Conservation (phyloP, 2,797 vertebrate genomes). For the Apogon talboti region DNA sequence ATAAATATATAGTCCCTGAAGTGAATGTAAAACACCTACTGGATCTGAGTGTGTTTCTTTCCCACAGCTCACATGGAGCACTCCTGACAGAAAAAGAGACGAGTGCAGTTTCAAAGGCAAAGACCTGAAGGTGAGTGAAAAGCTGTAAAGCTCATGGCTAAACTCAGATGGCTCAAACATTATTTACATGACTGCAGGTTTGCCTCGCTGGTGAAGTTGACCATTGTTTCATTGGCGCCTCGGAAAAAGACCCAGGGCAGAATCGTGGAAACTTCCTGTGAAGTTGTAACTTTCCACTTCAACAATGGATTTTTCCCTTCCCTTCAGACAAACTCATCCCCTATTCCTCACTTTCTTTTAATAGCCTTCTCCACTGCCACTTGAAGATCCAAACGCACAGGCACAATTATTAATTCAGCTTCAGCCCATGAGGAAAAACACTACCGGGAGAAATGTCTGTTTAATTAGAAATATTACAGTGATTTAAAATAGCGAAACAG, state of each 20-base stretch:
- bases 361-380: constrained; percentile 3
- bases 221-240: constrained; percentile 24
- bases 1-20: constrained; percentile 30
- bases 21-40: constrained; percentile 23
- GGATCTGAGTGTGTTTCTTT: constrained; percentile 44
- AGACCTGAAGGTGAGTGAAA: constrained; percentile 88
- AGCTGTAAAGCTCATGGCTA: constrained; percentile 30
- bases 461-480: constrained; percentile 10
- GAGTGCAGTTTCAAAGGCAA: constrained; percentile 98
- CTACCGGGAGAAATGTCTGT: not conserved
- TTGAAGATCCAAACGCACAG: constrained; percentile 19
- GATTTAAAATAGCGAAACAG: not conserved
- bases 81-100: constrained; percentile 88
- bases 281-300: constrained; percentile 56
- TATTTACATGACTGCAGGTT: constrained; percentile 37
- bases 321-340: constrained; percentile 35
- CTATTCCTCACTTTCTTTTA: constrained; percentile 13
- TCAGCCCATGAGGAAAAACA: not conserved
- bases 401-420: not conserved
- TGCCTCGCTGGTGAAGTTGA: constrained; percentile 15
- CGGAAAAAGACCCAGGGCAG: constrained; percentile 32
- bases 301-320: constrained; percentile 54
- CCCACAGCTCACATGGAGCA: constrained; percentile 89
- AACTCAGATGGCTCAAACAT: constrained; percentile 25
- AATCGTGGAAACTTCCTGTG: constrained; percentile 52